phyloP scores from a whole-genome alignment of 1,140 invertebrate species.

The Lepidurus apus region DNA sequence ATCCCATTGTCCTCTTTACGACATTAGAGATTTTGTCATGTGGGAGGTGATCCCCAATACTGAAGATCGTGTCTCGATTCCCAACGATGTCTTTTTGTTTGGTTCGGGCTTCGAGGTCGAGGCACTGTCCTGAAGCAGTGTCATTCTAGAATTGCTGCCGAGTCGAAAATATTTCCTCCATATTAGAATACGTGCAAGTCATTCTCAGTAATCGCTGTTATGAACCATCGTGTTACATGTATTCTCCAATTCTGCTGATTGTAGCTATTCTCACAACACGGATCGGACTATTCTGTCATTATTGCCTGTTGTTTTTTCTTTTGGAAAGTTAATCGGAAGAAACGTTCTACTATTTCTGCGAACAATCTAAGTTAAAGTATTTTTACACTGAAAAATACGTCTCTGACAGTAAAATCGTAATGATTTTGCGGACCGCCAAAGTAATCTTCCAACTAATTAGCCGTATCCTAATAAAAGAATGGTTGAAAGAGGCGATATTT shows the following conservation, averaged over 20 bases:
- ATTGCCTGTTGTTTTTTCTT: neutral
- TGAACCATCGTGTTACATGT: slow-evolving; percentile 4
- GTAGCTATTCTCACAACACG: neutral
- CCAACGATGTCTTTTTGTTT: neutral
- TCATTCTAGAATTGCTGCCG: neutral
- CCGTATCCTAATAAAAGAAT: neutral
- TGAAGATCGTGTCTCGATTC: neutral
- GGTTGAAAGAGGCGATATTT: neutral
- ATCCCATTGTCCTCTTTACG: neutral
- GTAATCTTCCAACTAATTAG: neutral
- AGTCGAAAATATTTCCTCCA: neutral
- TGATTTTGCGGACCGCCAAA: no score
- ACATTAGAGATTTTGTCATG: slow-evolving; percentile 11
- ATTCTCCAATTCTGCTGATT: neutral
- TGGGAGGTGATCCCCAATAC: neutral
- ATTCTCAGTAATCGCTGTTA: neutral
- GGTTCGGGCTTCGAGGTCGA: neutral
- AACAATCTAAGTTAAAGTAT: neutral
- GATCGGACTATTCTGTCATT: neutral
- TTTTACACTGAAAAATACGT: no score
- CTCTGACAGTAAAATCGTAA: no score
- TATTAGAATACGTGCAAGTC: neutral
- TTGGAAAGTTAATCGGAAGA: neutral
- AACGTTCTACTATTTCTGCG: neutral
- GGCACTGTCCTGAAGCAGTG: neutral